Evolutionary conservation across 2,888 invertebrate genomes (phyloP).

Genomic region (Synanthedon tipuliformis): DNA sequence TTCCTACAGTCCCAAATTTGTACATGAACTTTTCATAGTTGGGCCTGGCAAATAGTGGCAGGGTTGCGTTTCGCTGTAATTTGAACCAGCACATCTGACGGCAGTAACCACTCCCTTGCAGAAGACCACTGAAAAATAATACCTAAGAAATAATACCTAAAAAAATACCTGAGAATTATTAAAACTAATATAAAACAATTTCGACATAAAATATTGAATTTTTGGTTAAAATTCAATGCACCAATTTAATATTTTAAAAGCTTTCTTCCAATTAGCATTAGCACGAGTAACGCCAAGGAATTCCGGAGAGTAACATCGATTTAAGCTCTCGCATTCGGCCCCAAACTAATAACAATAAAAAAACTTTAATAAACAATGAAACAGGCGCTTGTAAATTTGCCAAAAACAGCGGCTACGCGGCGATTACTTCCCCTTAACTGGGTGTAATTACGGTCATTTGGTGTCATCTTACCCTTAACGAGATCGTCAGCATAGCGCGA

Average conservation of each 20-base stretch:
- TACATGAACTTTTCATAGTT: too few species aligned
- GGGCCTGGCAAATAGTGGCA: too few species aligned
- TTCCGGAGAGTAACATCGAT: slow-evolving; percentile 12
- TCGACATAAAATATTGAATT: too few species aligned
- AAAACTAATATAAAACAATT: too few species aligned
- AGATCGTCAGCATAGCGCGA: slow-evolving; percentile 33
- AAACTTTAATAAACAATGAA: slow-evolving; percentile 59
- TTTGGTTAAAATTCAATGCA: neutral
- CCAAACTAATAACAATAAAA: slow-evolving; percentile 43
- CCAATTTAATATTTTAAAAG: slow-evolving; percentile 2
- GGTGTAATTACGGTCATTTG: slow-evolving; percentile 60
- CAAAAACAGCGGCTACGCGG: slow-evolving; percentile 32
- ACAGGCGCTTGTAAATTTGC: slow-evolving; percentile 46
- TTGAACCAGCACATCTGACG: too few species aligned
- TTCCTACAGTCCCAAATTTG: too few species aligned
- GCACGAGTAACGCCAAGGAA: slow-evolving; percentile 9
- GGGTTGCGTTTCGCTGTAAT: too few species aligned
- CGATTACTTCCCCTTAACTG: slow-evolving; percentile 49
- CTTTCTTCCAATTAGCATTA: slow-evolving; percentile 1
- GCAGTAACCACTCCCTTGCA: too few species aligned
- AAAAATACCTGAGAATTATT: too few species aligned
- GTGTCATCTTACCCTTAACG: slow-evolving; percentile 63
- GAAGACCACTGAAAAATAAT: too few species aligned
- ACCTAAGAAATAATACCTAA: too few species aligned
- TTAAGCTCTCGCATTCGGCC: slow-evolving; percentile 8